Evolutionary conservation across 2,888 invertebrate species (phyloP).

Genomic region (Ochropleura plecta): DNA sequence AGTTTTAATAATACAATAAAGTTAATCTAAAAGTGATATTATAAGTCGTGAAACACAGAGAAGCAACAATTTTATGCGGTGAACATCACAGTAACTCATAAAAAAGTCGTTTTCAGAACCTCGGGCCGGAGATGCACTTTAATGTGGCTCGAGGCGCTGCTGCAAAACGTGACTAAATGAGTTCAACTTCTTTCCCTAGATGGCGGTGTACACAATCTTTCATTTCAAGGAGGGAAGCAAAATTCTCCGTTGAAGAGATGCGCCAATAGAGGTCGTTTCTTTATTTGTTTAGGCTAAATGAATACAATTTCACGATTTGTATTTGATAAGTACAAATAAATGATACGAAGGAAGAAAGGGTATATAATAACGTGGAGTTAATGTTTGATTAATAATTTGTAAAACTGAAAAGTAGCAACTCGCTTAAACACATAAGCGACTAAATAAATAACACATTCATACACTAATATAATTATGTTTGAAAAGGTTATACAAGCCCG

Average conservation of each 20-base stretch:
- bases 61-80: constrained; percentile 42
- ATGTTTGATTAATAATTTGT: not conserved
- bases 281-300: constrained; percentile 21
- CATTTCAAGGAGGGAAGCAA: constrained; percentile 36
- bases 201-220: constrained; percentile 74
- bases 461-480: constrained; percentile 45
- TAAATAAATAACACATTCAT: constrained; percentile 30
- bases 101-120: constrained; percentile 60
- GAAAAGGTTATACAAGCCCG: constrained; percentile 48
- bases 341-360: not conserved
- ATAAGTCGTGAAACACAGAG: constrained; percentile 24
- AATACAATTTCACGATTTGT: not conserved
- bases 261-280: constrained; percentile 70
- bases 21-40: constrained; percentile 42
- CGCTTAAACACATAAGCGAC: not conserved
- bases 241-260: constrained; percentile 46
- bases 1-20: constrained; percentile 37
- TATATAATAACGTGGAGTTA: not conserved
- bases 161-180: constrained; percentile 72
- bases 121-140: constrained; percentile 67
- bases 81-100: constrained; percentile 48
- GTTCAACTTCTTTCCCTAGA: constrained; percentile 73
- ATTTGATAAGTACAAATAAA: not conserved
- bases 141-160: constrained; percentile 67
- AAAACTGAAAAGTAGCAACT: not conserved